Percentiles rank a stretch among this genome's conserved stretches.
Conservation (phyloP, 2,113 vertebrate genomes). For the Balaeniceps rex region DNA sequence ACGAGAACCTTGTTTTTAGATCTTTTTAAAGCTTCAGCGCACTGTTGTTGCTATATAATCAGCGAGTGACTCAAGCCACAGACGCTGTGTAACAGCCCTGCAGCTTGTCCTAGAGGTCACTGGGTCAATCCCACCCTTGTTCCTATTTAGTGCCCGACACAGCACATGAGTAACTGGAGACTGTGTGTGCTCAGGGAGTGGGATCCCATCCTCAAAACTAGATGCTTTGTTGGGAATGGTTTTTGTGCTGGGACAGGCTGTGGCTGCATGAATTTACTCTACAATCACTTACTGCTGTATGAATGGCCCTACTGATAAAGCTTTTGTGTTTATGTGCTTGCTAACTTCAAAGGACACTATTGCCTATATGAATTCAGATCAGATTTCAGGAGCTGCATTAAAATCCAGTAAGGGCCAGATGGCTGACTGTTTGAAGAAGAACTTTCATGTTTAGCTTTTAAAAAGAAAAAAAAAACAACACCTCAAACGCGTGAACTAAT, state of each 20-base stretch:
- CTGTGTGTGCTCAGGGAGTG: not conserved
- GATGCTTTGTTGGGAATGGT: not conserved
- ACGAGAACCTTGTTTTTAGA: constrained; percentile 6
- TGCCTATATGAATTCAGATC: constrained; percentile 54
- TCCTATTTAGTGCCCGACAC: not conserved
- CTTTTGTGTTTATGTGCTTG: constrained; percentile 54
- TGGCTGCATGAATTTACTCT: constrained; percentile 9
- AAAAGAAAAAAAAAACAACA: not conserved
- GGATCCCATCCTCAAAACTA: not conserved
- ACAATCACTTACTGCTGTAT: not conserved
- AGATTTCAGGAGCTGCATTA: constrained; percentile 36
- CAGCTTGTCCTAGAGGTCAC: not conserved
- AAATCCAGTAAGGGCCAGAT: constrained; percentile 53
- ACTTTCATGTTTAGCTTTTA: constrained; percentile 42
- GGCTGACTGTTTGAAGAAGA: constrained; percentile 55
- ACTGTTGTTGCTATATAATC: not conserved
- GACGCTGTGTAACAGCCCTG: not conserved
- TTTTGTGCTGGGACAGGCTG: not conserved
- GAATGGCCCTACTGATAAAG: constrained; percentile 51
- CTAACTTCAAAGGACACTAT: constrained; percentile 55
- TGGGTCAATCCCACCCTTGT: not conserved
- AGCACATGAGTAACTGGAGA: not conserved
- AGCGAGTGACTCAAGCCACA: not conserved
- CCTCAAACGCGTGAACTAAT: not conserved
- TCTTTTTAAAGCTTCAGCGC: not conserved